Evolutionary conservation across 2,113 vertebrate genomes (phyloP).

Genomic region (Ciconia maguari): DNA sequence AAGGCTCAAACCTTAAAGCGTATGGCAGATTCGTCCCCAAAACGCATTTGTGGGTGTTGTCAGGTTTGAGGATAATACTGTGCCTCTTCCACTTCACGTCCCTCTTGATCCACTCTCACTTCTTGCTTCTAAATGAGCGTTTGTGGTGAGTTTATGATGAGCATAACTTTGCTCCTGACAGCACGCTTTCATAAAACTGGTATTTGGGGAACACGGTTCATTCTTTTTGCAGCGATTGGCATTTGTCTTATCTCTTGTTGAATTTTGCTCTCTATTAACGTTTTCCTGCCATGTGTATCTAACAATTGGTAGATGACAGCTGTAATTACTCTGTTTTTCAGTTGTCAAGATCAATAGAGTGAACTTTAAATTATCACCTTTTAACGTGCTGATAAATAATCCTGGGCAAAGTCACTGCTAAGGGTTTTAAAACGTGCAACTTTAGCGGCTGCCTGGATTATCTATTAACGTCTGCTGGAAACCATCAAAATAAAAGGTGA

Average conservation of each 20-base stretch:
- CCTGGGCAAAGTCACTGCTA: not conserved
- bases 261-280: not conserved
- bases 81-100: not conserved
- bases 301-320: not conserved
- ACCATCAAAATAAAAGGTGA: not conserved
- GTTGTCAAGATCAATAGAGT: not conserved
- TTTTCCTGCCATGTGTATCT: not conserved
- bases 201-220: not conserved
- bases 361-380: not conserved
- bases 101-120: not conserved
- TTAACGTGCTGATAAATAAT: not conserved
- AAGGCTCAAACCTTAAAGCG: not conserved
- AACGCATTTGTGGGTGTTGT: rapidly evolving
- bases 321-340: not conserved
- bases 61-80: not conserved
- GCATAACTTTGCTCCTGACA: not conserved
- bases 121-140: not conserved
- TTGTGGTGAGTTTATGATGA: not conserved
- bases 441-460: not conserved
- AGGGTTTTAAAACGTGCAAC: not conserved
- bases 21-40: not conserved
- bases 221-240: not conserved
- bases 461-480: not conserved
- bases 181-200: rapidly evolving
- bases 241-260: not conserved